phyloP scores from a whole-genome alignment of 2,113 vertebrate genomes.

The Anthoscopus minutus region DNA sequence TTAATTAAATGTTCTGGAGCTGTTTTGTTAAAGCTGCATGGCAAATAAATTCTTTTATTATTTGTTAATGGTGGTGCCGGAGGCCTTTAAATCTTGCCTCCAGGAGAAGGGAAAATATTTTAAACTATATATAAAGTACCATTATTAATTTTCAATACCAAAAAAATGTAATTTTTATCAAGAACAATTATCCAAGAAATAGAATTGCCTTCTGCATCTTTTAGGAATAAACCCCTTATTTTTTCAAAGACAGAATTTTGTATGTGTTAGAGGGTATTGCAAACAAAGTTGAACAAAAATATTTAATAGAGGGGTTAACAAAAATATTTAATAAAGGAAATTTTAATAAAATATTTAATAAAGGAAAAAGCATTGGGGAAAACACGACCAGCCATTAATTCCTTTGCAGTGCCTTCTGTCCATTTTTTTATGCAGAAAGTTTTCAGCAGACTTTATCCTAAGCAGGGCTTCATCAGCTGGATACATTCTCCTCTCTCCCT shows the following conservation, averaged over 20 bases:
- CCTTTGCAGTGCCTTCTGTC: not conserved
- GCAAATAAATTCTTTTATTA: not conserved
- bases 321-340: too few species aligned
- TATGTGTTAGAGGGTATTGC: not conserved
- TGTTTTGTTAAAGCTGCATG: not conserved
- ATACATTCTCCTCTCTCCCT: not conserved
- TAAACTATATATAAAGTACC: not conserved
- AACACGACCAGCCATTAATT: not conserved
- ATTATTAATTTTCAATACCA: not conserved
- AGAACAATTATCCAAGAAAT: not conserved
- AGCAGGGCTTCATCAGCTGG: not conserved
- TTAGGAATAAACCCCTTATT: fast-evolving
- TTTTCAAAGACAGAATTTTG: not conserved
- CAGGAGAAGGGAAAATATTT: not conserved
- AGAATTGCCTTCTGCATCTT: not conserved
- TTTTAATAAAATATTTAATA: not conserved
- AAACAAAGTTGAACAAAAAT: not conserved
- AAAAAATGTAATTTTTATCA: not conserved
- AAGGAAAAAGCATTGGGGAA: not conserved
- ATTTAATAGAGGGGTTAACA: too few species aligned
- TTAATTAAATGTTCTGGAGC: not conserved
- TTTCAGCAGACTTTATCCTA: not conserved
- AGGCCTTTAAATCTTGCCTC: not conserved
- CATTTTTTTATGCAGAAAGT: not conserved
- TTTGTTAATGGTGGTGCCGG: not conserved